Conservation (phyloP, 2,113 vertebrate genomes). For the Tragulus kanchil region DNA sequence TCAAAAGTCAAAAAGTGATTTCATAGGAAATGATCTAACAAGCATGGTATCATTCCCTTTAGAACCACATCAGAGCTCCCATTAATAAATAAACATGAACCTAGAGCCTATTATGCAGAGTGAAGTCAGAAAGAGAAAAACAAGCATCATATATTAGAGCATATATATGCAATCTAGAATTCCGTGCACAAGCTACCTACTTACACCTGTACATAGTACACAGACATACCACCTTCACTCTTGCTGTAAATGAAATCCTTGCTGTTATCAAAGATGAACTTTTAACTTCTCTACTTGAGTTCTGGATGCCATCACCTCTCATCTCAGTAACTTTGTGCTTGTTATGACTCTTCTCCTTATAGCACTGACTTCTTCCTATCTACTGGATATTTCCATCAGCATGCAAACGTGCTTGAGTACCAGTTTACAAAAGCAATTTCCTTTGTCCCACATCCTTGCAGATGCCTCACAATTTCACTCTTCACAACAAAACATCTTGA, state of each 20-base stretch:
- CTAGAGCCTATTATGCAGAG: neutral
- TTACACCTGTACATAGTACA: neutral
- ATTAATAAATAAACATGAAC: neutral
- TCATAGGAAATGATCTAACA: neutral
- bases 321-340: neutral
- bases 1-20: neutral
- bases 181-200: neutral
- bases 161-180: neutral
- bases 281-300: neutral
- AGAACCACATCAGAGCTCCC: neutral
- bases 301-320: neutral
- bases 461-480: neutral
- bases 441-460: neutral
- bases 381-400: neutral
- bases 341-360: rapidly evolving
- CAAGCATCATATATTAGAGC: neutral
- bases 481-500: neutral
- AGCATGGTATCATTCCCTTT: neutral
- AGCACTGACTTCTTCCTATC: neutral
- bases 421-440: neutral
- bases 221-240: neutral
- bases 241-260: neutral
- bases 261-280: neutral
- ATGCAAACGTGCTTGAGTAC: neutral
- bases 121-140: neutral